Evolutionary conservation across 2,888 invertebrate species (phyloP).

Genomic region (Eledona agricola): DNA sequence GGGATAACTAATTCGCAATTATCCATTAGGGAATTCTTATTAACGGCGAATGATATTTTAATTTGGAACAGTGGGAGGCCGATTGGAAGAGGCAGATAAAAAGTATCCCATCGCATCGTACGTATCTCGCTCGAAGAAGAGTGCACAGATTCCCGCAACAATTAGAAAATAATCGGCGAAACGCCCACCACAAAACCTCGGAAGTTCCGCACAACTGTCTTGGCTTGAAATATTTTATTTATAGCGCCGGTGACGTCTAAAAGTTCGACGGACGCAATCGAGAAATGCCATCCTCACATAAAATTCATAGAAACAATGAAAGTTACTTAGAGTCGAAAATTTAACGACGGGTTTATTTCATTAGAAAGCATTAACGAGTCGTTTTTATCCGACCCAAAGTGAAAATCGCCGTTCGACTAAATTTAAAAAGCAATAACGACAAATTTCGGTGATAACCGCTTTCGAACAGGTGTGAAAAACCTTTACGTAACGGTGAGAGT

Average conservation of each 20-base stretch:
- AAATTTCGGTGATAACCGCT: slow-evolving; percentile 15
- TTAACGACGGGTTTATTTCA: slow-evolving; percentile 30
- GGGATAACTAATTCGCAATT: slow-evolving; percentile 11
- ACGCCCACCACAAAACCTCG: too few species aligned
- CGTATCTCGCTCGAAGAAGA: too few species aligned
- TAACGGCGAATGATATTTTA: slow-evolving; percentile 25
- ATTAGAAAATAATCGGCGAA: too few species aligned
- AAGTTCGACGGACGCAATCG: slow-evolving; percentile 3
- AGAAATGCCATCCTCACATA: slow-evolving; percentile 21
- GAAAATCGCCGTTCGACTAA: slow-evolving; percentile 25
- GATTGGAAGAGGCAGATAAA: slow-evolving; percentile 6
- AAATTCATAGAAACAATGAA: slow-evolving; percentile 32
- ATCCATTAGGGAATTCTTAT: slow-evolving; percentile 6
- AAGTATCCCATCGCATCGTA: too few species aligned
- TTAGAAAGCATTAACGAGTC: slow-evolving; percentile 17
- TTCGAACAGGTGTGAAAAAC: slow-evolving; percentile 15
- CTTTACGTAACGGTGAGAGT: neutral
- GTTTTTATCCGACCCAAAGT: slow-evolving; percentile 29
- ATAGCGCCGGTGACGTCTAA: slow-evolving; percentile 5
- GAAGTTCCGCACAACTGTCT: slow-evolving; percentile 20
- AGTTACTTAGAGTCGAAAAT: slow-evolving; percentile 28
- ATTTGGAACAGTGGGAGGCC: slow-evolving; percentile 20
- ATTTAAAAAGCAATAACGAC: slow-evolving; percentile 22
- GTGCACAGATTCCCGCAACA: too few species aligned
- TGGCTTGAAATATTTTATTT: slow-evolving; percentile 29